phyloP scores from a whole-genome alignment of 2,797 vertebrate genomes.

The Halcyon leucocephala region DNA sequence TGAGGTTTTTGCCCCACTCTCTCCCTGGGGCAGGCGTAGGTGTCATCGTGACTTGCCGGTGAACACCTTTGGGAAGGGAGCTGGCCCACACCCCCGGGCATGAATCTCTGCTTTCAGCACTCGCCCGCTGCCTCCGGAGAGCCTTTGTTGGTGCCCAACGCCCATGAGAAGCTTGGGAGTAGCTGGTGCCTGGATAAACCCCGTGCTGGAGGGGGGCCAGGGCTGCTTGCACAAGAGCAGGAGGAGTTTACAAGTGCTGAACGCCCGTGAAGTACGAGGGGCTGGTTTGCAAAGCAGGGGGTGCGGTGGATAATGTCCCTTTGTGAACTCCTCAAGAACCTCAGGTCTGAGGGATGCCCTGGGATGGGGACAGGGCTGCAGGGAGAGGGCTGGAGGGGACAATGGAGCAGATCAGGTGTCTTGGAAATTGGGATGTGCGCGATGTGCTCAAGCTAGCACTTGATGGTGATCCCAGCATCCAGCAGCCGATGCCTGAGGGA shows the following conservation, averaged over 20 bases:
- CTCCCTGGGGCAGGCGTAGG: background rate
- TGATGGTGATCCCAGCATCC: background rate
- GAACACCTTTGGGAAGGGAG: background rate
- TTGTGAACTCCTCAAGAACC: background rate
- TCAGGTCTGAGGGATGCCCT: background rate
- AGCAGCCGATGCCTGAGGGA: background rate
- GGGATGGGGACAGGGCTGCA: background rate
- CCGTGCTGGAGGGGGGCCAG: constrained; percentile 12
- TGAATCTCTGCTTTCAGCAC: background rate
- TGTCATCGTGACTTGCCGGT: background rate
- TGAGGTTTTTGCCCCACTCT: background rate
- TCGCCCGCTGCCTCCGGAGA: background rate
- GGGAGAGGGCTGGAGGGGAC: background rate
- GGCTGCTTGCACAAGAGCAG: constrained; percentile 26
- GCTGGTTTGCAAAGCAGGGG: background rate
- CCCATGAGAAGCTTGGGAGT: constrained; percentile 48
- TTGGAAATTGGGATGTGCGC: background rate
- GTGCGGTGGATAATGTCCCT: fast-evolving
- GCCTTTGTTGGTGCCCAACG: constrained; percentile 34
- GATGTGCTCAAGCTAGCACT: background rate
- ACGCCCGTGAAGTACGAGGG: fast-evolving
- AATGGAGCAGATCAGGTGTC: fast-evolving
- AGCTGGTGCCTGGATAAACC: constrained; percentile 14
- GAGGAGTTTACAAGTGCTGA: background rate
- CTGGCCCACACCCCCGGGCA: background rate